Evolutionary conservation across 2,888 invertebrate genomes (phyloP).

Genomic region (Tetramorium bicarinatum): DNA sequence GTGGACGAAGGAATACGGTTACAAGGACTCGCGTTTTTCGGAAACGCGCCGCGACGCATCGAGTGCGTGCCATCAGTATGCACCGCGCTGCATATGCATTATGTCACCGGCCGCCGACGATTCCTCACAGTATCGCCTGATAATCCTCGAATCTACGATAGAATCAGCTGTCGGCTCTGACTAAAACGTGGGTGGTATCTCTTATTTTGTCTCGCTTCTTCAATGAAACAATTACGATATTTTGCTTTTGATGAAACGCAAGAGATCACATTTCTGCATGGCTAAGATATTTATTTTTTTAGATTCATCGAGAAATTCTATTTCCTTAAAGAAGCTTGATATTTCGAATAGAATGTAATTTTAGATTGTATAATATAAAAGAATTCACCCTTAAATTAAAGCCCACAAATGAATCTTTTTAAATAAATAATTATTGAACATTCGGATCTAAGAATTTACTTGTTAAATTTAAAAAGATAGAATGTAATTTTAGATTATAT

Average conservation of each 20-base stretch:
- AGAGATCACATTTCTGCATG: neutral
- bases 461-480: neutral
- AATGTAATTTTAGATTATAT: neutral
- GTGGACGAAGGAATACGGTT: slow-evolving; percentile 5
- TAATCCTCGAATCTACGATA: slow-evolving; percentile 64
- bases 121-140: slow-evolving; percentile 72
- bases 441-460: neutral
- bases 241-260: neutral
- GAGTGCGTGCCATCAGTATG: slow-evolving; percentile 74
- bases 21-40: slow-evolving; percentile 56
- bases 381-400: neutral
- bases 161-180: slow-evolving; percentile 24
- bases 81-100: slow-evolving; percentile 74
- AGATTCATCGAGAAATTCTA: neutral
- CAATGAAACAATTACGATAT: neutral
- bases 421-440: neutral
- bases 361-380: neutral
- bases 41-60: slow-evolving; percentile 41
- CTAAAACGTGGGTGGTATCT: slow-evolving; percentile 32
- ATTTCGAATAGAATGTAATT: neutral
- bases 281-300: neutral
- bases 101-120: slow-evolving; percentile 77
- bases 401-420: neutral
- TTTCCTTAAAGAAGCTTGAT: neutral
- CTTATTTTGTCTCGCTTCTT: neutral